A percentile compares a stretch with the other conserved stretches of the same genome.
These are phyloP conservation scores for Eristalinus sepulchralis DNA, from an alignment of 2,888 invertebrate genomes.

Conservation along the genomic window DNA sequence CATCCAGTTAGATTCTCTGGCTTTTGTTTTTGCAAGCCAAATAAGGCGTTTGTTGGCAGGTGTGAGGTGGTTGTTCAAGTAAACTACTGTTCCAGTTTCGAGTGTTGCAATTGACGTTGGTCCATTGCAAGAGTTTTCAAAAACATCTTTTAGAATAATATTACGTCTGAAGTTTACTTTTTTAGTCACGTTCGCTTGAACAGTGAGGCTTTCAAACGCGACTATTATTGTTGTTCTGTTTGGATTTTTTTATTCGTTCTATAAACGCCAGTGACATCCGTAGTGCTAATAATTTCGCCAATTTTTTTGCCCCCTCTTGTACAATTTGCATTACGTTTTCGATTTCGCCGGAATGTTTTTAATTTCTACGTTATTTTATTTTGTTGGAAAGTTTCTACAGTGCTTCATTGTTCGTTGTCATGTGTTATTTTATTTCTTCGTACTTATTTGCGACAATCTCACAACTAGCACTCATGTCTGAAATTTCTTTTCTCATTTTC, in stretches of 20 bases:
- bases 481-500: conserved; percentile 23
- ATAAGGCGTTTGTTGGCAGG: conserved; percentile 6
- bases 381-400: too few species aligned
- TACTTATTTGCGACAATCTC: conserved; percentile 29
- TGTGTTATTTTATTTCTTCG: conserved; percentile 21
- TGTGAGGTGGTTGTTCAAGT: conserved; percentile 8
- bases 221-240: conserved; percentile 13
- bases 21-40: conserved; percentile 1
- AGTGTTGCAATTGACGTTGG: neutral
- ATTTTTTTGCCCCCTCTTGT: conserved; percentile 12
- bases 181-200: conserved; percentile 13
- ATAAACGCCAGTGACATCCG: conserved; percentile 20
- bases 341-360: conserved; percentile 3
- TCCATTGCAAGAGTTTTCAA: neutral
- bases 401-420: conserved; percentile 28
- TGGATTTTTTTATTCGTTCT: conserved; percentile 18
- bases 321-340: conserved; percentile 8
- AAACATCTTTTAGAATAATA: neutral
- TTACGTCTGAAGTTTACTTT: conserved; percentile 1
- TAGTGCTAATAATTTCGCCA: neutral
- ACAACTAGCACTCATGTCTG: conserved; percentile 6
- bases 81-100: neutral
- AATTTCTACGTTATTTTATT: neutral
- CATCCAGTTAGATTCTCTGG: neutral
- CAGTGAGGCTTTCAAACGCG: conserved; percentile 8